Evolutionary conservation across 2,113 vertebrate species (phyloP).

Genomic region (Pteronura brasiliensis): DNA sequence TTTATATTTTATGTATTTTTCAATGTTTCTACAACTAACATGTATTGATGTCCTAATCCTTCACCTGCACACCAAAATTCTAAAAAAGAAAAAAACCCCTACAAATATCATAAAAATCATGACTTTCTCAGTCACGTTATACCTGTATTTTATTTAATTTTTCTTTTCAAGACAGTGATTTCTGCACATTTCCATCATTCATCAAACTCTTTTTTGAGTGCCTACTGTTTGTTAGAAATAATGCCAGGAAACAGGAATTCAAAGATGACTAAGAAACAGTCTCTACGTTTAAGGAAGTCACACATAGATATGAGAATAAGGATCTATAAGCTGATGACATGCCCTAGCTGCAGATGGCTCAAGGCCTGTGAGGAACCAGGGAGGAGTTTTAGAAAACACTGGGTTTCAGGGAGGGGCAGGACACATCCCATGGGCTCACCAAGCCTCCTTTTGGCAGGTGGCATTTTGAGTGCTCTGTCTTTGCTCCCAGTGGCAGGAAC

Average conservation of each 20-base stretch:
- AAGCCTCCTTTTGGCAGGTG: neutral
- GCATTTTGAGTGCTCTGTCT: neutral
- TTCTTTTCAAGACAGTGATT: neutral
- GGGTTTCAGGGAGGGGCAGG: neutral
- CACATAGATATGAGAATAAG: neutral
- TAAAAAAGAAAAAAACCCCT: neutral
- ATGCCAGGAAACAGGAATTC: neutral
- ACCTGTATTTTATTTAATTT: neutral
- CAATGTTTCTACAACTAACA: neutral
- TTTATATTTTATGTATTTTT: neutral
- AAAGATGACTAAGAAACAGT: neutral
- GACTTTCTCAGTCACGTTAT: neutral
- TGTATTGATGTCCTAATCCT: neutral
- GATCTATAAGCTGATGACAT: neutral
- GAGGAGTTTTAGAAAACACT: neutral
- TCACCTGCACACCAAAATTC: neutral
- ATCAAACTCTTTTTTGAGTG: neutral
- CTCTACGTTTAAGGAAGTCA: neutral
- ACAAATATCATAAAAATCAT: neutral
- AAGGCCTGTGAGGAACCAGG: neutral
- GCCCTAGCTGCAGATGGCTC: neutral
- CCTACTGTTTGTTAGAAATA: neutral
- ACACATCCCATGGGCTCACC: accelerated
- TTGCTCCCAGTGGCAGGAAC: neutral
- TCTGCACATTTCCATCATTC: neutral